These are phyloP conservation scores for Dione vanillae DNA, from an alignment of 2,888 invertebrate species.

Conservation along the genomic window DNA sequence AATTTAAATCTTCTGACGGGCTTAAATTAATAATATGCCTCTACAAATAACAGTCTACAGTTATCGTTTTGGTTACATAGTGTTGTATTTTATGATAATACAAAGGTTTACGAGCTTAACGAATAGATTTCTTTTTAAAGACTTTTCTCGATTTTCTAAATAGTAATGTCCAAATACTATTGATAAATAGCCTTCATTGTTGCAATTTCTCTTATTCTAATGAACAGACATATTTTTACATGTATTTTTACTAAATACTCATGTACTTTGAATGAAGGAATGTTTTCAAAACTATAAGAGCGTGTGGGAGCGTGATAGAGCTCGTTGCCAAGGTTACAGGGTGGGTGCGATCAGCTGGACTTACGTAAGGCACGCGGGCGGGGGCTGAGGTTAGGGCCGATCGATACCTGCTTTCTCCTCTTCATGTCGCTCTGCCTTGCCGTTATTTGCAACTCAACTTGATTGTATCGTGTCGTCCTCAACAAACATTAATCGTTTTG, in stretches of 20 bases:
- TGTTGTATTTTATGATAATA: too few species aligned
- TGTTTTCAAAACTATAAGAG: conserved; percentile 53
- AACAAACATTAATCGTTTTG: conserved; percentile 2
- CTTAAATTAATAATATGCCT: background rate
- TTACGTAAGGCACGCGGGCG: conserved; percentile 76
- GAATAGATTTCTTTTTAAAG: background rate
- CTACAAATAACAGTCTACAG: background rate
- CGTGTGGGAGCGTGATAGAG: conserved; percentile 71
- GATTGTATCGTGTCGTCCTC: conserved; percentile 35
- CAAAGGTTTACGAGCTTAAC: too few species aligned
- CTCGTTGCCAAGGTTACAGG: conserved; percentile 81
- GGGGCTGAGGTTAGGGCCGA: conserved; percentile 73
- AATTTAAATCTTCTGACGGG: background rate
- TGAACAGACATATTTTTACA: too few species aligned
- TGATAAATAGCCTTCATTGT: too few species aligned
- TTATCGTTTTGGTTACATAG: background rate
- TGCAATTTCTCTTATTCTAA: too few species aligned
- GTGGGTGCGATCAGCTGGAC: conserved; percentile 82
- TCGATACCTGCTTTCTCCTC: conserved; percentile 78
- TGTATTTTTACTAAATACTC: background rate
- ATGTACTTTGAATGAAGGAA: conserved; percentile 22
- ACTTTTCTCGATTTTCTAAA: background rate
- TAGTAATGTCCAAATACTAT: background rate
- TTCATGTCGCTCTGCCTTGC: conserved; percentile 66
- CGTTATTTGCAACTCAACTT: conserved; percentile 59